Evolutionary conservation across 2,888 invertebrate species (phyloP), one percentile per base, ranked within the genome.

Genomic region (Polymixis flavicincta): DNA sequence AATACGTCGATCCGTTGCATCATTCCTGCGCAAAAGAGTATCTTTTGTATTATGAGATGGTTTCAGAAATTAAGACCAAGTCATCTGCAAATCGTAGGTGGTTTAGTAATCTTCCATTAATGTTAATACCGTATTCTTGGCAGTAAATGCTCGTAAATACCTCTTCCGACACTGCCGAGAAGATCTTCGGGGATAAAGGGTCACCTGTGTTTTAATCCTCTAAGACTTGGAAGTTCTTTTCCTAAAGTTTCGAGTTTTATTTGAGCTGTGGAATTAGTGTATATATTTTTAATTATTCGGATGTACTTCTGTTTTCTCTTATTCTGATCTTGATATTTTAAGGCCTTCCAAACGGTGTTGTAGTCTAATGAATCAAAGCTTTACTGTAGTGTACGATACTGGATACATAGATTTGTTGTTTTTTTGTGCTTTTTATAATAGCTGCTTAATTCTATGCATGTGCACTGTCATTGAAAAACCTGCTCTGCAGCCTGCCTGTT

Each of bases 401-500:
- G 19, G 14, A 32, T 28, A 59, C 11, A 8, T 17, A 5, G 17
- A 17, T 48, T 48, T 48, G 14, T 54, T 13, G n/a, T 54, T n/a
- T n/a, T 54, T n/a, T 54, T 54, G 54, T 54, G 54, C 22, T 54
- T 54, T 54, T 54, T 54, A n/a, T 54, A 54, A n/a, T 54, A n/a
- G 11, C n/a, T 54, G n/a, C n/a, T n/a, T 54, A 5, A n/a, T 54
- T 54, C n/a, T 5, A n/a, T n/a, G n/a, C 54, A 11, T n/a, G n/a
- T 54, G 54, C n/a, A n/a, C n/a, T n/a, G 54, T 54, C 13, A n/a
- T n/a, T 54, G 54, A 48, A 54, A 54, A n/a, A 54, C 54, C 54
- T 54, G 54, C n/a, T n/a, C n/a, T 54, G 54, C n/a, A 54, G 22
- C n/a, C 22, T 54, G n/a, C n/a, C n/a, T n/a, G 54, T 54, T n/a